Conservation (phyloP, 1,140 invertebrate genomes). For the Drosophila busckii region DNA sequence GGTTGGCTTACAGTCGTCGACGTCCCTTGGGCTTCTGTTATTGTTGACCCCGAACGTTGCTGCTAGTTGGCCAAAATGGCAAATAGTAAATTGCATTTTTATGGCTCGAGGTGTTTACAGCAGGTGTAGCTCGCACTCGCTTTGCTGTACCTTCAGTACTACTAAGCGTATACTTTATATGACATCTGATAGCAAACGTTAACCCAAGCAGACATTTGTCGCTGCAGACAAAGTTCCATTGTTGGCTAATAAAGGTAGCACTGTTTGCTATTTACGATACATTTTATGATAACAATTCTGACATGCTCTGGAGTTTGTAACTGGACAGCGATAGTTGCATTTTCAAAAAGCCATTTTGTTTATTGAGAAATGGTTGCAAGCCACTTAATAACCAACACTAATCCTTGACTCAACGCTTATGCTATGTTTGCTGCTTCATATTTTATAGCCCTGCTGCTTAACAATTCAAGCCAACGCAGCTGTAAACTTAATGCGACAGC, state of each 20-base stretch:
- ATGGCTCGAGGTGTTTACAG: slow-evolving; percentile 38
- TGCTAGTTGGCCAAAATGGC: slow-evolving; percentile 17
- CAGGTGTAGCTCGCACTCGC: no score
- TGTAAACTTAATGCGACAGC: slow-evolving; percentile 3
- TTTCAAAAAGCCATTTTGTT: no score
- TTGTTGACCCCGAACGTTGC: slow-evolving; percentile 18
- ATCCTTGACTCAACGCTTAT: no score
- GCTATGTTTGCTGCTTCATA: no score
- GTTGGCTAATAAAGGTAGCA: slow-evolving; percentile 36
- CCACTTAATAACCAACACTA: no score
- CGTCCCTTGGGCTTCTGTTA: slow-evolving; percentile 29
- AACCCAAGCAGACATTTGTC: slow-evolving; percentile 3
- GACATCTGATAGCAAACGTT: slow-evolving; percentile 50
- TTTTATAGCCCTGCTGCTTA: no score
- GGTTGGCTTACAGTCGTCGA: no score
- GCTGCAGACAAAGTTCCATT: slow-evolving; percentile 2
- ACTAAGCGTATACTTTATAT: slow-evolving; percentile 57
- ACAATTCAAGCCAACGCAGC: no score
- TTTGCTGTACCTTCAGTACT: no score
- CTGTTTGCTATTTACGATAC: slow-evolving; percentile 36
- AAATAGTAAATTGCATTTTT: slow-evolving; percentile 71
- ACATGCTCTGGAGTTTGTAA: no score
- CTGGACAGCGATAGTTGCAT: no score
- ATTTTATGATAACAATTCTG: slow-evolving; percentile 15
- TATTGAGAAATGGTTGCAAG: no score